Conservation (phyloP, 2,113 vertebrate species). For the Peromyscus maniculatus region DNA sequence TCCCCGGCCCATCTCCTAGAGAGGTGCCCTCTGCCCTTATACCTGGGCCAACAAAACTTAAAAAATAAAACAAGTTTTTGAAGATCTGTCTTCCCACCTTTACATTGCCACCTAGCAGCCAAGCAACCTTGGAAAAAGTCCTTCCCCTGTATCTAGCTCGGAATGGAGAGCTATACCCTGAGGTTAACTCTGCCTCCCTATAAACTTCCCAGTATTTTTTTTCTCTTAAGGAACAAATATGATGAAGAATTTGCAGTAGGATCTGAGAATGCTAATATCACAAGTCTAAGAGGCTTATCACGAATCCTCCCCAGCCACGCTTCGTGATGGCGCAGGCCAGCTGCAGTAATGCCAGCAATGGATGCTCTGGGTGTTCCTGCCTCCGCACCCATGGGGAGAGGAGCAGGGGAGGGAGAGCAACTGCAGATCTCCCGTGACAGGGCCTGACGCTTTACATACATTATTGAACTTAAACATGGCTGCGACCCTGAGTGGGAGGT, state of each 20-base stretch:
- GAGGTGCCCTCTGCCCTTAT: accelerated
- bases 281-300: not conserved
- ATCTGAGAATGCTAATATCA: not conserved
- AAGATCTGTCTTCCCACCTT: not conserved
- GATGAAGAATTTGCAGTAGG: not conserved
- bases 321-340: accelerated
- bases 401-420: accelerated
- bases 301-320: not conserved
- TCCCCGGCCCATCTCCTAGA: not conserved
- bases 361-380: not conserved
- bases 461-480: accelerated
- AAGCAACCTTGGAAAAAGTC: not conserved
- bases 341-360: not conserved
- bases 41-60: not conserved
- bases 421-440: not conserved
- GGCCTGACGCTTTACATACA: not conserved
- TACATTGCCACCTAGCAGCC: not conserved
- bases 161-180: not conserved
- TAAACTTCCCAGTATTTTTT: not conserved
- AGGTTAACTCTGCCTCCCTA: not conserved
- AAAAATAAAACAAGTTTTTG: not conserved
- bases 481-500: accelerated
- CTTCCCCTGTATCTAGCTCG: not conserved
- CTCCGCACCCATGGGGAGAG: accelerated
- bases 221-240: not conserved